Conservation (phyloP, 2,113 vertebrate genomes). For the Fukomys damarensis region DNA sequence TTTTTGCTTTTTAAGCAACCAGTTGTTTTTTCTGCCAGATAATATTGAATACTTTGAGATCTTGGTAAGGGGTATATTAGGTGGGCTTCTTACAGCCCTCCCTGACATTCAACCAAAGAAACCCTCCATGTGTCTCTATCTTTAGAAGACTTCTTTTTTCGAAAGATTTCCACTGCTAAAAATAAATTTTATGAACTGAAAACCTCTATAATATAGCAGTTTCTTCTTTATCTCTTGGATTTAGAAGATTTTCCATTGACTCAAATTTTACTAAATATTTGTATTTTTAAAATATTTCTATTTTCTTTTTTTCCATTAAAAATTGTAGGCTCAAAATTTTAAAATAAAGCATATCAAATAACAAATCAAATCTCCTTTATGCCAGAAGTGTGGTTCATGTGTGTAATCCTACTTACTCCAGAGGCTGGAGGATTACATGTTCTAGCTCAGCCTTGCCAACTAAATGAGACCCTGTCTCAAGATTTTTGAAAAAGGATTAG, state of each 20-base stretch:
- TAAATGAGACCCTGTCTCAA: neutral
- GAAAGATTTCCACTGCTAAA: neutral
- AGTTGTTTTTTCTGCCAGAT: neutral
- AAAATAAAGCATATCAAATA: neutral
- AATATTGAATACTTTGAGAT: conserved; percentile 6
- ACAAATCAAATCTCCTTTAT: neutral
- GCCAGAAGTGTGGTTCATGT: neutral
- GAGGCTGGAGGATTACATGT: neutral
- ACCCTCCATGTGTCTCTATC: neutral
- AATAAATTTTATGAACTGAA: neutral
- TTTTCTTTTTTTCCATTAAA: neutral
- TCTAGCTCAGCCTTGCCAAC: neutral
- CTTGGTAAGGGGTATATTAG: neutral
- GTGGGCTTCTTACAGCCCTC: neutral
- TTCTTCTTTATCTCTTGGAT: neutral
- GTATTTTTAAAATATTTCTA: neutral
- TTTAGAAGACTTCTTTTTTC: conserved; percentile 11
- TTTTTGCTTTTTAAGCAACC: conserved; percentile 4
- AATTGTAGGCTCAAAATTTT: conserved; percentile 1
- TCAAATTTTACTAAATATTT: conserved; percentile 55
- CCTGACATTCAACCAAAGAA: neutral
- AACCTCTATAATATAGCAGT: neutral
- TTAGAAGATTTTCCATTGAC: conserved; percentile 7
- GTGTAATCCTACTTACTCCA: neutral
- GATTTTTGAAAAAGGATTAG: neutral